Percentiles rank a stretch among this genome's conserved stretches.
Conservation (phyloP, 2,113 vertebrate species). For the Dinomys branickii region DNA sequence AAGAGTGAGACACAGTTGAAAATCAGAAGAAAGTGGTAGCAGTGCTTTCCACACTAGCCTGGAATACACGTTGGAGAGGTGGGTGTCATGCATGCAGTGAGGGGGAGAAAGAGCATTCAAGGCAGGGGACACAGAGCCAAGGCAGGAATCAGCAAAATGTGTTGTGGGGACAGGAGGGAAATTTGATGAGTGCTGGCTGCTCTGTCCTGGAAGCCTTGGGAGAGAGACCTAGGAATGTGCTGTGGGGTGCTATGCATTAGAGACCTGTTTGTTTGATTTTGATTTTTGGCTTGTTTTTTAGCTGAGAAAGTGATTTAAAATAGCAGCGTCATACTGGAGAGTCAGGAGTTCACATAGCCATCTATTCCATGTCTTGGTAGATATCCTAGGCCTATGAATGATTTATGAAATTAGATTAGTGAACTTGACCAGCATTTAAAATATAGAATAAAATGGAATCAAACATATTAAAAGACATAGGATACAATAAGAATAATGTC, state of each 20-base stretch:
- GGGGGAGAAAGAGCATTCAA: too few relatives aligned
- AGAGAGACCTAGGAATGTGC: background rate
- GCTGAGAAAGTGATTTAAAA: slow-evolving; percentile 27
- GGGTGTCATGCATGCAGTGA: background rate
- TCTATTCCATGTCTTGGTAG: background rate
- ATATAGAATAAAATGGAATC: background rate
- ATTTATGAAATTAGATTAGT: background rate
- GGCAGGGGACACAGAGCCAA: too few relatives aligned
- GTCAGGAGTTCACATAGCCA: background rate
- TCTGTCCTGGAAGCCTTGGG: background rate
- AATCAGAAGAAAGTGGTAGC: background rate
- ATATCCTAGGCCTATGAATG: background rate
- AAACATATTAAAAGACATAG: background rate
- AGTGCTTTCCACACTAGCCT: background rate
- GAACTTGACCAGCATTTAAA: background rate
- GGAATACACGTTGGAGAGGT: background rate
- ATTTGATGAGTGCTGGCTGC: background rate
- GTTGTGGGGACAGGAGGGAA: background rate
- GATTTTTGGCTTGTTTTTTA: background rate
- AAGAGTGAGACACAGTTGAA: background rate
- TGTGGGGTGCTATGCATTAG: background rate
- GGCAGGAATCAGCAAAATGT: background rate
- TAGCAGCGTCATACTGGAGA: background rate
- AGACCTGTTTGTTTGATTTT: background rate
- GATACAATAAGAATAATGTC: background rate